Percentiles rank a stretch among this genome's conserved stretches.
Conservation (phyloP, 2,113 vertebrate species). For the Cisticola juncidis region DNA sequence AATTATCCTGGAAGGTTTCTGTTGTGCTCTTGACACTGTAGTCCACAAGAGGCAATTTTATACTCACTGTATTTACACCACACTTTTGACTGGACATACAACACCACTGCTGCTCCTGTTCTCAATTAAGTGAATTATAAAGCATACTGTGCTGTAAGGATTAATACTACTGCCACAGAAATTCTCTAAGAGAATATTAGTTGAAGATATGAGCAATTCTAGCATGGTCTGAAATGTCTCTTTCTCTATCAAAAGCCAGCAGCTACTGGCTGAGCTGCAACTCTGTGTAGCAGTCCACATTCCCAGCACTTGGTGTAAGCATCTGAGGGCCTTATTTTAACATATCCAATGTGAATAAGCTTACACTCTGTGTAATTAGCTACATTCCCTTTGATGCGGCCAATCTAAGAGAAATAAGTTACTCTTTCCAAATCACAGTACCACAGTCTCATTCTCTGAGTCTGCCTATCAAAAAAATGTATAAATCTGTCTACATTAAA, state of each 20-base stretch:
- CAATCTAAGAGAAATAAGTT: not conserved
- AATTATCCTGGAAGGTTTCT: not conserved
- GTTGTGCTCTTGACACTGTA: not conserved
- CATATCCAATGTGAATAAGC: not conserved
- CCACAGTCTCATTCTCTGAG: not conserved
- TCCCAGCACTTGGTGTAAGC: too few species aligned
- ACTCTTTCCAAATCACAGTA: not conserved
- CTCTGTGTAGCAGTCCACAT: fast-evolving
- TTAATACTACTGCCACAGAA: not conserved
- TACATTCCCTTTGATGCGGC: not conserved
- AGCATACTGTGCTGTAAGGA: not conserved
- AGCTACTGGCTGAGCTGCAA: not conserved
- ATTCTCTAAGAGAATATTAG: not conserved
- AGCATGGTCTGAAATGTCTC: not conserved
- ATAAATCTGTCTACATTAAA: not conserved
- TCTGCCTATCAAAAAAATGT: not conserved
- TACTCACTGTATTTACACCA: not conserved
- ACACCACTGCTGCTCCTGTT: not conserved
- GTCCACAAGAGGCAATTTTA: not conserved
- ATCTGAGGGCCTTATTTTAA: not conserved
- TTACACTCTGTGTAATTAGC: not conserved
- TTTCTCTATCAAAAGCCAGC: too few species aligned
- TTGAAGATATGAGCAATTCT: not conserved
- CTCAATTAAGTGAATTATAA: not conserved
- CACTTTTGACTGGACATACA: not conserved